Evolutionary conservation across 1,140 invertebrate species (phyloP), one percentile per base, ranked within the genome.

Genomic region (Trinorchestia longiramus): DNA sequence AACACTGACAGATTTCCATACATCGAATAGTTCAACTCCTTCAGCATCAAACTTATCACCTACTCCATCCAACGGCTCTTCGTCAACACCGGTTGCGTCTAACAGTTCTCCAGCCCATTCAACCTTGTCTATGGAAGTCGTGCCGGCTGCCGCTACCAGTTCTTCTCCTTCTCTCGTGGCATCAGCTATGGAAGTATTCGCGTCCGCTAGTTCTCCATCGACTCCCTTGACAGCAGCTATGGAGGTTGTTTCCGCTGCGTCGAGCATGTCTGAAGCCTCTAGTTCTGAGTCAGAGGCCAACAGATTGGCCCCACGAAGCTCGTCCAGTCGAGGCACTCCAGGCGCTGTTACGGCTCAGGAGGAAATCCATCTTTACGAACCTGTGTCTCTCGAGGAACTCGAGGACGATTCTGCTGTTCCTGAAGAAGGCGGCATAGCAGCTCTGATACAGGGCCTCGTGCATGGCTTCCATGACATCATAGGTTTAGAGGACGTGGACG

Each of bases 401-500:
- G 92, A 94, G 40, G 92, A 94, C 92, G 92, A 94, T 36, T 45
- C 92, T 3, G 11, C 92, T n/a, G 92, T n/a, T 44, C 44, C 43
- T 40, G 92, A 40, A 45, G 92, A 94, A 47, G 92, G 92, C 11
- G 44, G 92, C 92, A 43, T 94, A 6, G 92, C 92, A 8, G 92
- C 92, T 1, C 41, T 94, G 3, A 40, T 94, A 45, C 92, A 94
- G 43, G 92, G 92, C 40, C 43, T 94, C 17, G 92, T 94, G 0
- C 43, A 94, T 15, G 92, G 92, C 43, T 45, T 94, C 17, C 92
- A 94, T 45, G 92, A 94, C 43, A 45, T 94, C 44, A 47, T 94
- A 0, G 92, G 92, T 47, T 15, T 94, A 11, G 92, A 94, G 92
- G 92, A 94, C 92, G 92, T 94, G 36, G 92, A 94, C 44, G 92